phyloP scores from a whole-genome alignment of 2,888 invertebrate species.

The Chironomus tentans region DNA sequence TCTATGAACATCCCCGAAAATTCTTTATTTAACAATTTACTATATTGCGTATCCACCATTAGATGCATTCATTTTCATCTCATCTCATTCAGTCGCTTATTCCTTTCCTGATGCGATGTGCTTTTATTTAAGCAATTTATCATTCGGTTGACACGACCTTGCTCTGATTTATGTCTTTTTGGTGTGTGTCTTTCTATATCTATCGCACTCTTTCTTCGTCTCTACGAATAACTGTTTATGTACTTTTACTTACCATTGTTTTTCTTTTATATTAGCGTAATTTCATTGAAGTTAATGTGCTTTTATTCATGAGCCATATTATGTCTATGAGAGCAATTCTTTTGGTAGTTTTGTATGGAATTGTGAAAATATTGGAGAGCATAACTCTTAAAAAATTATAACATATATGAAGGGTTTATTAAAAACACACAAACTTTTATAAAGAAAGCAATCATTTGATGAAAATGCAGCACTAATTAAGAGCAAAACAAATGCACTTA shows the following conservation, averaged over 20 bases:
- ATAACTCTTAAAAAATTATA: too few relatives aligned
- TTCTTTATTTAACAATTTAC: neutral
- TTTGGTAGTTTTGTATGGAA: too few relatives aligned
- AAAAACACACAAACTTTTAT: too few relatives aligned
- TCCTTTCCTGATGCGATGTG: neutral
- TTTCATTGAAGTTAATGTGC: neutral
- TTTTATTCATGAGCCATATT: too few relatives aligned
- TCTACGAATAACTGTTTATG: neutral
- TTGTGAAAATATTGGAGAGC: too few relatives aligned
- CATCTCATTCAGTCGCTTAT: neutral
- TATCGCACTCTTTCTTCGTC: neutral
- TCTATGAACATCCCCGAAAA: neutral
- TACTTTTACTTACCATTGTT: neutral
- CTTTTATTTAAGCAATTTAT: constrained; percentile 20
- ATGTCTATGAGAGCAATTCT: too few relatives aligned
- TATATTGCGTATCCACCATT: neutral
- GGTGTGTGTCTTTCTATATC: neutral
- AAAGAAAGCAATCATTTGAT: too few relatives aligned
- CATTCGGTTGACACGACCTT: constrained; percentile 22
- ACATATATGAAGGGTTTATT: too few relatives aligned
- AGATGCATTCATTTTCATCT: neutral
- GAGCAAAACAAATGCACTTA: too few relatives aligned
- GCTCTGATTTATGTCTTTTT: constrained; percentile 26
- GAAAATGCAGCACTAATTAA: too few relatives aligned
- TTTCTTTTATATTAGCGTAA: neutral